phyloP scores from a whole-genome alignment of 2,113 vertebrate species.

The Neodontobutis hainanensis region DNA sequence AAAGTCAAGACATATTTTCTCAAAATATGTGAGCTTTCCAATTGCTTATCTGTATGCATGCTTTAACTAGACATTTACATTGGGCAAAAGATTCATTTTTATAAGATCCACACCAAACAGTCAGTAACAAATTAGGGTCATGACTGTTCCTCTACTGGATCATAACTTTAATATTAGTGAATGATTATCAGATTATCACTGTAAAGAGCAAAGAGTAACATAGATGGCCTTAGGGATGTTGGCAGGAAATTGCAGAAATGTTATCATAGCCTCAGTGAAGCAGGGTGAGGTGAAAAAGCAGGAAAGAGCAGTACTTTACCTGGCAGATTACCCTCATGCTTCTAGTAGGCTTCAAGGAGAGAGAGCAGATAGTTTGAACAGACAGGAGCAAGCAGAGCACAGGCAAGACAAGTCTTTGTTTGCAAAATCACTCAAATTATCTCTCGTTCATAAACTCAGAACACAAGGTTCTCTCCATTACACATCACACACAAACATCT shows the following conservation, averaged over 20 bases:
- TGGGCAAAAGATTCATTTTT: constrained; percentile 67
- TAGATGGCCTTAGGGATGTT: constrained; percentile 49
- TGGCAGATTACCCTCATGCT: constrained; percentile 99
- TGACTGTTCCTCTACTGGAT: constrained; percentile 39
- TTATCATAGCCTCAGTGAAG: constrained; percentile 71
- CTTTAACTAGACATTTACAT: constrained; percentile 53
- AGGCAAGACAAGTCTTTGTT: constrained; percentile 60
- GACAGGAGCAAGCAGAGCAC: constrained; percentile 82
- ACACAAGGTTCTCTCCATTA: constrained; percentile 11
- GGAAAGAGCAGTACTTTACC: constrained; percentile 91
- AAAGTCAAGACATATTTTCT: constrained; percentile 45
- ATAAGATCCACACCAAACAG: constrained; percentile 69
- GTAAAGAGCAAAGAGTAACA: constrained; percentile 38
- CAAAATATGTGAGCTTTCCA: constrained; percentile 54
- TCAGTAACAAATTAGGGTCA: constrained; percentile 24
- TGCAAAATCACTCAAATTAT: constrained; percentile 23
- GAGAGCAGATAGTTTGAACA: constrained; percentile 92
- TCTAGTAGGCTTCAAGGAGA: constrained; percentile 99
- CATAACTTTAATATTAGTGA: constrained; percentile 36
- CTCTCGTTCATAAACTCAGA: constrained; percentile 10
- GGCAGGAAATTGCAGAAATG: constrained; percentile 70
- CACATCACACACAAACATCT: constrained; percentile 21
- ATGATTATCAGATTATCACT: constrained; percentile 45
- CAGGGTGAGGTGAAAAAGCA: constrained; percentile 75
- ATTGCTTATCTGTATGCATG: constrained; percentile 54